Evolutionary conservation across 2,113 vertebrate species (phyloP), one percentile per base, ranked within the genome.

Genomic region (Misgurnus anguillicaudatus): DNA sequence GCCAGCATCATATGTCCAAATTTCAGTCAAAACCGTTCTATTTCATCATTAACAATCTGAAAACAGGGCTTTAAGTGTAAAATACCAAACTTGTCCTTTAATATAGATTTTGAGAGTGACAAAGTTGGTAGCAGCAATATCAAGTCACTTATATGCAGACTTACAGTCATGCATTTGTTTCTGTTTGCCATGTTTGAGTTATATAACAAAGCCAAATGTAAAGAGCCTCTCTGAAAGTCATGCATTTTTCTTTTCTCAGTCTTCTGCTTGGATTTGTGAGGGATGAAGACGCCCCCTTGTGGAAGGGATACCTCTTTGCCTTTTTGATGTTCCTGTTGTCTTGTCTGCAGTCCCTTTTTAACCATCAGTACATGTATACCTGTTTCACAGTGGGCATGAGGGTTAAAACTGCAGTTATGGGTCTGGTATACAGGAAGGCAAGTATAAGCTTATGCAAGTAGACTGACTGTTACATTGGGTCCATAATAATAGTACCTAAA

Each of bases 341-440:
- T 64, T 94, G 92, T 60, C 89, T 96, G 11, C 95, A 96, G 89
- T 94, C 93, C 0, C 78, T 96, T 1, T 93, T 94, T 16, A 92
- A 95, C 63, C 95, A 97, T 13, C 93, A 91, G 24, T 91, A 91
- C 39, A 93, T 96, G 94, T 96, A 94, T 65, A 81, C 87, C 74
- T 90, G 93, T 84, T 94, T 94, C 82, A 85, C 94, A 0, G 88
- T 96, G 17, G 95, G 95, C 6, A 83, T 96, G 91, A 92, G 94
- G 73, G 84, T 96, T 39, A 95, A 91, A 63, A 93, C 94, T 0
- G 95, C 94, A 31, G 0, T 97, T 16, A 93, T 88, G 0, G 95
- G 94, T 2, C 93, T 96, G 5, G 89, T 97, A 62, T 97, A 95
- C 88, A 89, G 93, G 65, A 97, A 97, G 94, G 96, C 95, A 87